Percentiles rank a stretch among this genome's conserved stretches.
Conservation (phyloP, 2,797 vertebrate genomes). For the Platyrinchus mystaceus region DNA sequence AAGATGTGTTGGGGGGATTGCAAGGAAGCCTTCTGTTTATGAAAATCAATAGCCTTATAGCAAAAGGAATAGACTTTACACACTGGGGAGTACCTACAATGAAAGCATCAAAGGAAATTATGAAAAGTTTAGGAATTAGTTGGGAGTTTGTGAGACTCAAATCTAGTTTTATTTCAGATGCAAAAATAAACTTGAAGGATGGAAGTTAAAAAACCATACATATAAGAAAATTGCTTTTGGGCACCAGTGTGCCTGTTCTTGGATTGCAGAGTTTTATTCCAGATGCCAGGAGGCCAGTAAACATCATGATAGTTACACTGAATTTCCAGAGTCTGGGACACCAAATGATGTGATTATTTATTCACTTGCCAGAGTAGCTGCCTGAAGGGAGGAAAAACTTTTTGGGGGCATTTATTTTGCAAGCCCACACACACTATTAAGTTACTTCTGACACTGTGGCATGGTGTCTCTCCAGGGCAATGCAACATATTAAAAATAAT, state of each 20-base stretch:
- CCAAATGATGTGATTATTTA: slow-evolving; percentile 8
- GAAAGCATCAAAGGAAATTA: slow-evolving; percentile 5
- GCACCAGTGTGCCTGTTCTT: slow-evolving; percentile 16
- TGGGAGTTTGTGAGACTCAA: background rate
- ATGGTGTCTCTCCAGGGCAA: background rate
- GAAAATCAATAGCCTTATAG: slow-evolving; percentile 15
- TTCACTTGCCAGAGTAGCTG: slow-evolving; percentile 22
- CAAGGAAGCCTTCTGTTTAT: background rate
- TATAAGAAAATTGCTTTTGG: background rate
- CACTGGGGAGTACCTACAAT: background rate
- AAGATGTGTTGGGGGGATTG: background rate
- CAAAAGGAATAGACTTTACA: background rate
- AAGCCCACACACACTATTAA: slow-evolving; percentile 1
- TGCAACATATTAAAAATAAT: background rate
- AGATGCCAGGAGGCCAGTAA: slow-evolving; percentile 38
- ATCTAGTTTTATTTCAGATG: background rate
- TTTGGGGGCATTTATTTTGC: background rate
- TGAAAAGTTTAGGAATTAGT: background rate
- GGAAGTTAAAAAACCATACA: background rate
- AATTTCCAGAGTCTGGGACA: slow-evolving; percentile 40
- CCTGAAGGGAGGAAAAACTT: background rate
- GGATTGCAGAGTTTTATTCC: slow-evolving; percentile 25
- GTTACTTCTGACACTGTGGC: background rate
- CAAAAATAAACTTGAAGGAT: slow-evolving; percentile 19
- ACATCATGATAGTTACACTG: slow-evolving; percentile 6